Conservation (phyloP, 2,113 vertebrate genomes). For the Bathybates hornii region DNA sequence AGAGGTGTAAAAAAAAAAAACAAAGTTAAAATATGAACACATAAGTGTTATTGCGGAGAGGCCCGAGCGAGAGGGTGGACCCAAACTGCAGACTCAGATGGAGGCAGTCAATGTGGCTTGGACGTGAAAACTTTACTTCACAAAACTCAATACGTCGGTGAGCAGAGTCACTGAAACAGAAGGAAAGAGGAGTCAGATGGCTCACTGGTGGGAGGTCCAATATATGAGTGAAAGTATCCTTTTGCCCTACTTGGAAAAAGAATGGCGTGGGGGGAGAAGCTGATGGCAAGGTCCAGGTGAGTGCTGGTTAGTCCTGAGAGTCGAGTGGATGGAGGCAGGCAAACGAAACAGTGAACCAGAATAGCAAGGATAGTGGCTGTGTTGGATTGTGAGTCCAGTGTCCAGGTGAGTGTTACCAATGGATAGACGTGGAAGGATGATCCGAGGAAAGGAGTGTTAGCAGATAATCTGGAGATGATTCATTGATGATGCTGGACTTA, state of each 20-base stretch:
- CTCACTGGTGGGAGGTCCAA: not conserved
- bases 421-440: not conserved
- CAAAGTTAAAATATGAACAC: fast-evolving
- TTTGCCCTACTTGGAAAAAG: not conserved
- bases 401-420: not conserved
- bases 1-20: not conserved
- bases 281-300: not conserved
- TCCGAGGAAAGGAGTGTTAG: too few relatives aligned
- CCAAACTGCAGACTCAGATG: not conserved
- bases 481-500: too few relatives aligned
- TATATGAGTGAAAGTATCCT: not conserved
- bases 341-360: not conserved
- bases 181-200: not conserved
- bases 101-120: not conserved
- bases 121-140: not conserved
- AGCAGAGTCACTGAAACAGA: not conserved
- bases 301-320: not conserved
- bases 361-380: not conserved
- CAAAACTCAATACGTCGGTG: not conserved
- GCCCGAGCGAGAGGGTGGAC: fast-evolving
- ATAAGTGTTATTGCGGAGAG: not conserved
- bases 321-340: fast-evolving
- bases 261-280: fast-evolving
- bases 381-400: not conserved
- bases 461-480: too few relatives aligned